Percentiles rank a stretch among this genome's conserved stretches.
phyloP scores from a whole-genome alignment of 2,888 invertebrate genomes.

The Oligia strigilis region DNA sequence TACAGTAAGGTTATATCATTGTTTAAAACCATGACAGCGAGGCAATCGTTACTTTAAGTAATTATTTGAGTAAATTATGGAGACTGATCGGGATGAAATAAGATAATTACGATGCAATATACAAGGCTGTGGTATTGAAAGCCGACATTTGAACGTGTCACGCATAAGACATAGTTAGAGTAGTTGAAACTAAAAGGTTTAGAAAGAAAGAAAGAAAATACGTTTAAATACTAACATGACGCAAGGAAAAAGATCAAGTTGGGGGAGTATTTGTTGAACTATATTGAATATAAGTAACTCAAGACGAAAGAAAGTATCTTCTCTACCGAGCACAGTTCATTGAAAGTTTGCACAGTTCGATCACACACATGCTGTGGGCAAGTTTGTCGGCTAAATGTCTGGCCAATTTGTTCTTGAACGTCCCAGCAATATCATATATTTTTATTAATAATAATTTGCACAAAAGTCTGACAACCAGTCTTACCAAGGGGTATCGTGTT shows the following conservation, averaged over 20 bases:
- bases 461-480: neutral
- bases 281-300: neutral
- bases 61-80: constrained; percentile 18
- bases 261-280: neutral
- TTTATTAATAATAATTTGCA: neutral
- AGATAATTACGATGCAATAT: constrained; percentile 13
- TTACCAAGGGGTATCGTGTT: neutral
- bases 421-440: neutral
- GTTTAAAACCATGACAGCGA: constrained; percentile 39
- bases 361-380: neutral
- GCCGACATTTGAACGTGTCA: constrained; percentile 23
- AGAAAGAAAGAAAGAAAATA: neutral
- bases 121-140: neutral
- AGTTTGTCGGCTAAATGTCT: neutral
- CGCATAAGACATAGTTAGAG: neutral
- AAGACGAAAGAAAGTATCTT: neutral
- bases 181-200: neutral
- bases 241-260: neutral
- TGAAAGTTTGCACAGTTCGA: neutral
- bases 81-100: constrained; percentile 51
- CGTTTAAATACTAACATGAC: too few species aligned
- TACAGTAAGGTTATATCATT: constrained; percentile 15
- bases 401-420: neutral
- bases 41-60: constrained; percentile 10
- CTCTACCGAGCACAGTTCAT: neutral